Base-by-base conservation (phyloP, 2,888 invertebrate genomes). In the Therioaphis trifolii region DNA sequence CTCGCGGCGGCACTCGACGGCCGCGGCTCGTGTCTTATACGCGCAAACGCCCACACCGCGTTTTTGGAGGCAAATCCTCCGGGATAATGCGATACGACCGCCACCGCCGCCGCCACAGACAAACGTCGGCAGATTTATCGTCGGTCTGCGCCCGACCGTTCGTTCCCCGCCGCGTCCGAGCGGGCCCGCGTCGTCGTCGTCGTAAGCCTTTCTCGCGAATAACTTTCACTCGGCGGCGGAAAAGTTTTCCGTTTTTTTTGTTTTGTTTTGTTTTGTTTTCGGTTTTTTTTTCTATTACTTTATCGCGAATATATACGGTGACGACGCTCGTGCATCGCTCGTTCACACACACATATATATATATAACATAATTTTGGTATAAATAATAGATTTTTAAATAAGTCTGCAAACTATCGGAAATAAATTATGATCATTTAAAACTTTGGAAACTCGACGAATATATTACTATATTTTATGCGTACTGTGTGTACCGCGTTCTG, bases 11-110 rank as follows among this genome's bases (percentile, higher is more conserved):
- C 52, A 29, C n/a, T 46, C 69, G 46, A 69, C 24, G 69, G 29
- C 72, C 72, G 15, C 29, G 71, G 49, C 46, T 27, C 49, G 49
- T 71, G 4, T 35, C 35, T 35, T 7, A 35, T 3, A 35, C 35
- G 3, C 35, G 35, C 35, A 35, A 3, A 71, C 9, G 27, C 5
- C n/a, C n/a, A n/a, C n/a, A n/a, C n/a, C n/a, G n/a, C 27, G 75
- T 75, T 75, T 61, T 75, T 49, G 78, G n/a, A 40, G 35, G n/a
- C 40, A 66, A 77, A 77, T 77, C 78, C 78, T 55, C 27, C 52
- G 78, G 78, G 68, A 66, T 63, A 46, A 49, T n/a, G 76, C 27
- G 43, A 27, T 63, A 29, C n/a, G 27, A 49, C 49, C 72, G 52
- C 46, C 35, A 11, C 7, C n/a, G 69, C 69, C 21, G 61, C 61